Conservation (phyloP, 2,113 vertebrate genomes). For the Callithrix jacchus region DNA sequence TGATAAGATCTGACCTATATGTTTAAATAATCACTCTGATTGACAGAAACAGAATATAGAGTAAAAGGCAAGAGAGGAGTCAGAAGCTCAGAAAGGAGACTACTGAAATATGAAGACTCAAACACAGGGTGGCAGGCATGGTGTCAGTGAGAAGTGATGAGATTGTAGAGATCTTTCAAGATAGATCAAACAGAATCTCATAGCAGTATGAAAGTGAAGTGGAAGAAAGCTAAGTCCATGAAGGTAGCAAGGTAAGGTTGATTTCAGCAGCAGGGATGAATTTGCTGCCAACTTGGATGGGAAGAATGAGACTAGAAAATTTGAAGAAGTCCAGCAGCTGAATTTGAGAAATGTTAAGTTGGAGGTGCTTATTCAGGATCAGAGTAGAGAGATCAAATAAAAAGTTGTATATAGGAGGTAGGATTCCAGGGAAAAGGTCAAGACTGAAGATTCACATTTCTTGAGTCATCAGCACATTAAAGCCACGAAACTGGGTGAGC, state of each 20-base stretch:
- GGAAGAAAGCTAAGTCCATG: not conserved
- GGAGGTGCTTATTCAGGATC: not conserved
- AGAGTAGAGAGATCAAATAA: not conserved
- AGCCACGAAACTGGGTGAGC: not conserved
- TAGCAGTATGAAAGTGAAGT: not conserved
- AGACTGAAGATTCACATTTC: not conserved
- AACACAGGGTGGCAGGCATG: not conserved
- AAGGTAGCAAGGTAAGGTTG: not conserved
- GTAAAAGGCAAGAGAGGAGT: not conserved
- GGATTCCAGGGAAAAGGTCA: not conserved
- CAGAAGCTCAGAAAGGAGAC: not conserved
- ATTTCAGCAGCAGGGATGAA: not conserved
- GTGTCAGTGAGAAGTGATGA: not conserved
- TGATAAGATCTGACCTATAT: not conserved
- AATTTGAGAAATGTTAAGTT: not conserved
- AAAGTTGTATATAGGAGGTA: not conserved
- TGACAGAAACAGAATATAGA: not conserved
- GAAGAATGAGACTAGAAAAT: not conserved
- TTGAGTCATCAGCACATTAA: not conserved
- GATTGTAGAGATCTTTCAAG: not conserved
- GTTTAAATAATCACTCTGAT: not conserved
- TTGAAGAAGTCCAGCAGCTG: not conserved
- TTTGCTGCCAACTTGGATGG: not conserved
- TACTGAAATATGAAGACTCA: fast-evolving
- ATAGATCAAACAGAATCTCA: not conserved